Percentiles rank a stretch among this genome's conserved stretches.
These are phyloP conservation scores for Anastrepha obliqua DNA, from an alignment of 1,140 invertebrate species.

Conservation along the genomic window DNA sequence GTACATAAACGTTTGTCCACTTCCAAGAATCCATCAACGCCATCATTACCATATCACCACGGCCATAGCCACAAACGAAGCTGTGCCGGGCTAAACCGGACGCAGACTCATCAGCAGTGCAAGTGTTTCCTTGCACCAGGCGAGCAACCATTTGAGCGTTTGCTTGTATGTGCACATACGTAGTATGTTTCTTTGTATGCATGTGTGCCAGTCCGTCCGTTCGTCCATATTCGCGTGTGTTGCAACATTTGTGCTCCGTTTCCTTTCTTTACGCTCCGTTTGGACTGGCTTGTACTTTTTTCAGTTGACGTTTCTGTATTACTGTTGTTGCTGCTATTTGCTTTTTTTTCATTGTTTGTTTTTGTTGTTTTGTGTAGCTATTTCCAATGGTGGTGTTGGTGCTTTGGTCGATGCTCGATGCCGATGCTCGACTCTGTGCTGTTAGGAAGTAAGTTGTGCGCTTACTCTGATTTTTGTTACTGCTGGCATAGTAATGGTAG, in stretches of 20 bases:
- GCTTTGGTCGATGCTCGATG: background rate
- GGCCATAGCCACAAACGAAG: constrained; percentile 6
- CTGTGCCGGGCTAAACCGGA: background rate
- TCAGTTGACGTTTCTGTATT: constrained; percentile 10
- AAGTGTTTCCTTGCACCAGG: background rate
- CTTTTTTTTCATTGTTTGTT: background rate
- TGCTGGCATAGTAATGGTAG: constrained; percentile 8
- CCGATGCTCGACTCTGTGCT: background rate
- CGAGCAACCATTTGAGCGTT: background rate
- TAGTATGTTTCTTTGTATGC: background rate
- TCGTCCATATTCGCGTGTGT: constrained; percentile 11
- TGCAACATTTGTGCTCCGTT: constrained; percentile 43
- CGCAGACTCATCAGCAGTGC: background rate
- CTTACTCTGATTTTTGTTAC: constrained; percentile 44
- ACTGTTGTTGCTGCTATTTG: background rate
- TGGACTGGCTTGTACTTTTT: constrained; percentile 12
- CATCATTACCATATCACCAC: constrained; percentile 49
- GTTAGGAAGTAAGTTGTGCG: constrained; percentile 32
- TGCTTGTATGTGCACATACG: background rate
- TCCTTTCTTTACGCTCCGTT: constrained; percentile 47
- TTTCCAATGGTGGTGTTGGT: background rate
- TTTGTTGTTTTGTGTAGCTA: background rate
- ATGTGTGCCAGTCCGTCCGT: background rate
- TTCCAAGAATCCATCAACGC: constrained; percentile 45
- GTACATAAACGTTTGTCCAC: background rate